These are phyloP conservation scores for Ataeniobius toweri DNA, from an alignment of 2,797 vertebrate species.

Conservation along the genomic window DNA sequence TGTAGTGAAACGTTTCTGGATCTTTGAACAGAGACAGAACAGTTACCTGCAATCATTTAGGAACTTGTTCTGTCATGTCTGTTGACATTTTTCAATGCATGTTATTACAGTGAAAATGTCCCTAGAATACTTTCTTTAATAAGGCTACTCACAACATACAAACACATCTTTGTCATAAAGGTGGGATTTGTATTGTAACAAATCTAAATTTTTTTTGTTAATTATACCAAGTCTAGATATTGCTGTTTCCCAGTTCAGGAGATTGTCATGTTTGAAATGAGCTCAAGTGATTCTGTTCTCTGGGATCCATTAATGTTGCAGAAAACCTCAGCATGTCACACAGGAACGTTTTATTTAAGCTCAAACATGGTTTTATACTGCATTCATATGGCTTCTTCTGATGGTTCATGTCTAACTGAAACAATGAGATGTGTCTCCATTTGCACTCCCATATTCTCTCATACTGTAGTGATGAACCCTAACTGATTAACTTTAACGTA, in stretches of 20 bases:
- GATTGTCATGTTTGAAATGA: not conserved
- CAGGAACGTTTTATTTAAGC: not conserved
- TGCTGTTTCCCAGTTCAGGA: not conserved
- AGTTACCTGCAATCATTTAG: not conserved
- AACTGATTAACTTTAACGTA: not conserved
- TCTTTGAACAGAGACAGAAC: not conserved
- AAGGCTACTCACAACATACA: not conserved
- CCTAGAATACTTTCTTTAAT: not conserved
- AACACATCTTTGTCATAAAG: not conserved
- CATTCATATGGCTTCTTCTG: not conserved
- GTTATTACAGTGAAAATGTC: not conserved
- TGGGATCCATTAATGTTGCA: not conserved
- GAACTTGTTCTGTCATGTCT: constrained; percentile 20
- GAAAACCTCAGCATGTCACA: not conserved
- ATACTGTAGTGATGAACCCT: not conserved
- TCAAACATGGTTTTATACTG: not conserved
- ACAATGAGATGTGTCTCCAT: not conserved
- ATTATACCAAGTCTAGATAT: not conserved
- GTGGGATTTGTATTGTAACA: not conserved
- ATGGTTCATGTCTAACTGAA: not conserved
- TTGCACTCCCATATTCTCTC: not conserved
- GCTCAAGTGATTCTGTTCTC: not conserved
- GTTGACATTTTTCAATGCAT: not conserved
- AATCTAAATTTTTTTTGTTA: not conserved
- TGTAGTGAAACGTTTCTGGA: not conserved